Evolutionary conservation across 2,888 invertebrate species (phyloP).

Genomic region (Heliconius ethilla): DNA sequence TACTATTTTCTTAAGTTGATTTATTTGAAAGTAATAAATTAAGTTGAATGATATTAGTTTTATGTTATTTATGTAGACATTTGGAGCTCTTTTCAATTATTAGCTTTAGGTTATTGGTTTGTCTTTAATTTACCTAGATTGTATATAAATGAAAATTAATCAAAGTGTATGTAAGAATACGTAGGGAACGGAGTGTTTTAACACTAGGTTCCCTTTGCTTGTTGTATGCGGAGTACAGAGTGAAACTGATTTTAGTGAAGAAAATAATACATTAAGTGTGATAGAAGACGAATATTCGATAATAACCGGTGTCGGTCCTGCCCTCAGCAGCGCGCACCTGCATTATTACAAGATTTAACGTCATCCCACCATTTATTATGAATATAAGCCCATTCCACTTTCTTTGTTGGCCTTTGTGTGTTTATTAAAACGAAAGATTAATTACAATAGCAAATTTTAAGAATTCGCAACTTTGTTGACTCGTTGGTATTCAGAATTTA

Average conservation of each 20-base stretch:
- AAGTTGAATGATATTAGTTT: background rate
- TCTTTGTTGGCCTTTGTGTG: conserved; percentile 63
- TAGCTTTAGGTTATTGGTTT: background rate
- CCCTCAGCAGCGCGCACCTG: conserved; percentile 67
- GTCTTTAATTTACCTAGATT: background rate
- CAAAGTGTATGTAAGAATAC: background rate
- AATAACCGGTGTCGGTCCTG: conserved; percentile 68
- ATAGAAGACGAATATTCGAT: conserved; percentile 60
- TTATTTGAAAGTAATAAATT: conserved; percentile 10
- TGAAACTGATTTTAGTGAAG: too few species aligned
- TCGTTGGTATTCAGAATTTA: conserved; percentile 76
- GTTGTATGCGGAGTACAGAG: too few species aligned
- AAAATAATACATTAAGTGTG: background rate
- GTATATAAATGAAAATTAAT: background rate
- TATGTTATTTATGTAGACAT: background rate
- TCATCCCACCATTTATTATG: conserved; percentile 75
- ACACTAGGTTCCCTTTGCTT: too few species aligned
- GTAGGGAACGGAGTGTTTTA: too few species aligned
- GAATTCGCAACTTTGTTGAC: conserved; percentile 77
- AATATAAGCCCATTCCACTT: conserved; percentile 62
- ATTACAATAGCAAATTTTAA: conserved; percentile 76
- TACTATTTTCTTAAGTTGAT: conserved; percentile 14
- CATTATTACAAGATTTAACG: conserved; percentile 78
- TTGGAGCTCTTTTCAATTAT: background rate
- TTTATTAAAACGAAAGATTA: conserved; percentile 76